Conservation (phyloP, 2,888 invertebrate species). For the Melanostoma mellinum region DNA sequence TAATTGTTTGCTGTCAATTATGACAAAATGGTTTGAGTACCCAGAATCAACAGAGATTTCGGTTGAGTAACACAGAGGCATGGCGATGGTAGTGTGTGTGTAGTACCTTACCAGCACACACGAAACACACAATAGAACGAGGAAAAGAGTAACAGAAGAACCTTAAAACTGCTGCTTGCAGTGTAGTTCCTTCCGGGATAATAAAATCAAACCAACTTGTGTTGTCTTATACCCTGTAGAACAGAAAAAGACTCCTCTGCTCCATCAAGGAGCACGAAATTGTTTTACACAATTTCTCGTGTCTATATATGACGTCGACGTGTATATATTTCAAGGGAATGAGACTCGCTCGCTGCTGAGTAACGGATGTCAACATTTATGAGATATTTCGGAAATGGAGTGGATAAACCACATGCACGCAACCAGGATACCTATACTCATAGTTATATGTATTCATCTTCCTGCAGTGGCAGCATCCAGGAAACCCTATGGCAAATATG, state of each 20-base stretch:
- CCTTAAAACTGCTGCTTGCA: slow-evolving; percentile 19
- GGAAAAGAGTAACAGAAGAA: not conserved
- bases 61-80: not conserved
- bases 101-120: not conserved
- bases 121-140: not conserved
- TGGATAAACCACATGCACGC: slow-evolving; percentile 69
- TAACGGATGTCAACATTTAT: slow-evolving; percentile 71
- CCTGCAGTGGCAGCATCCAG: slow-evolving; percentile 45
- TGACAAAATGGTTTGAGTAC: slow-evolving; percentile 50
- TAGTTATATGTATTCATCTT: slow-evolving; percentile 10
- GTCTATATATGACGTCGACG: not conserved
- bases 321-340: not conserved
- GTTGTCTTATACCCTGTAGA: slow-evolving; percentile 19
- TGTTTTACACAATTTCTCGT: not conserved
- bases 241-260: not conserved
- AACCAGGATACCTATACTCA: slow-evolving; percentile 37
- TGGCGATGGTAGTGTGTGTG: not conserved
- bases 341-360: slow-evolving; percentile 28
- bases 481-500: slow-evolving; percentile 61
- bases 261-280: not conserved
- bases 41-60: slow-evolving; percentile 38
- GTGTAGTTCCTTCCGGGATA: slow-evolving; percentile 6
- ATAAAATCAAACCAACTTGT: not conserved
- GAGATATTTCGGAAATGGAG: slow-evolving; percentile 68
- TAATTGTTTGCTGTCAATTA: slow-evolving; percentile 68